phyloP scores from a whole-genome alignment of 2,888 invertebrate species.

The Hermaeophaga mercurialis region DNA sequence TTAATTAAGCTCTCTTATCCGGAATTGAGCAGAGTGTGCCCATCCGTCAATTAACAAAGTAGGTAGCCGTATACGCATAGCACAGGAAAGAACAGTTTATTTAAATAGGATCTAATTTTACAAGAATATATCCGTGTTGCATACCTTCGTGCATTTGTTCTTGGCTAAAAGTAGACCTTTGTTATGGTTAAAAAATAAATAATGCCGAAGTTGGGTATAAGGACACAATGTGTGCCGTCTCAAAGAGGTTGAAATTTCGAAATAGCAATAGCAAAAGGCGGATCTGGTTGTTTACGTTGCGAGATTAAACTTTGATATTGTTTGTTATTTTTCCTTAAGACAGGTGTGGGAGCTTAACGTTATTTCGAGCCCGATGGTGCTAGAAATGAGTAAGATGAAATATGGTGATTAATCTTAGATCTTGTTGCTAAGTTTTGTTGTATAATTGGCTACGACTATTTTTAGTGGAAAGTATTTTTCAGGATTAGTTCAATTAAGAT shows the following conservation, averaged over 20 bases:
- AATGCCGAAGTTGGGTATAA: constrained; percentile 40
- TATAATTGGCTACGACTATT: constrained; percentile 4
- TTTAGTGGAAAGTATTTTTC: neutral
- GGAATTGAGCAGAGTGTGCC: neutral
- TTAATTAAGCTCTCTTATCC: neutral
- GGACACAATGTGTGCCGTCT: constrained; percentile 37
- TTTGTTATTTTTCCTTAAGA: constrained; percentile 33
- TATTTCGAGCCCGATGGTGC: constrained; percentile 2
- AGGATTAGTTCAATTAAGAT: neutral
- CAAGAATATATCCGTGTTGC: constrained; percentile 33
- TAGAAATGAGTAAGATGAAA: constrained; percentile 5
- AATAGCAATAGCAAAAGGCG: constrained; percentile 31
- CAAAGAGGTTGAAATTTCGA: constrained; percentile 22
- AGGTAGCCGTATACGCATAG: constrained; percentile 32
- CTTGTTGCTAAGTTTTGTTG: neutral
- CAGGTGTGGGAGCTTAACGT: constrained; percentile 33
- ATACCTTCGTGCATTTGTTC: constrained; percentile 40
- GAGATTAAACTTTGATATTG: constrained; percentile 33
- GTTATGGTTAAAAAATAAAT: constrained; percentile 51
- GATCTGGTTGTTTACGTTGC: constrained; percentile 34
- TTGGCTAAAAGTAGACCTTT: constrained; percentile 43
- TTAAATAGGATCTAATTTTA: constrained; percentile 37
- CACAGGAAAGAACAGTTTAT: constrained; percentile 39
- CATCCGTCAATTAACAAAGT: constrained; percentile 18
- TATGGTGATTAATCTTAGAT: constrained; percentile 9